Base-by-base conservation (phyloP, 2,113 vertebrate species). In the Aleadryas rufinucha region DNA sequence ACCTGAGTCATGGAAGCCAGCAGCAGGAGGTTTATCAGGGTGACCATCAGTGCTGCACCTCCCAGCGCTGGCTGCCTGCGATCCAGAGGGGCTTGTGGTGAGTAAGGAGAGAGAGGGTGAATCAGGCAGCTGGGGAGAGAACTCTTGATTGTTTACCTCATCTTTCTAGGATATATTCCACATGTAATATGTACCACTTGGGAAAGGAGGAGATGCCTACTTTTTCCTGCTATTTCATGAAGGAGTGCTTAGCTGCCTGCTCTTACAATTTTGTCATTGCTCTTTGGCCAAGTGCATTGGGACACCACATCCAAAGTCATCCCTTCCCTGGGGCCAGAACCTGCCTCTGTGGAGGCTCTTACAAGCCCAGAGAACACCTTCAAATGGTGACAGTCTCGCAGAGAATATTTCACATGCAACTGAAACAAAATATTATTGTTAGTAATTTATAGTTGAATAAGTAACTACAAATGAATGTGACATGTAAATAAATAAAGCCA, bases 241-340 rank as follows among this genome's bases (percentile, higher is more conserved):
- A 78, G 23, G 33, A 42, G 4, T 22, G 7, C 33, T 77, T 65
- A 68, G 21, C 76, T 95, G 18, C 56, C 63, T 60, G 26, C 21
- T 82, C 18, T 59, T 61, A 16, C 2, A 31, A 17, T 9, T 15
- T 69, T 22, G 20, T 50, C 10, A 3, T n/a, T 50, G 2, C 7
- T 59, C 13, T 42, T 27, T 39, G 59, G 4, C 9, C 9, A 31
- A 54, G 37, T 39, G 27, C 17, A 5, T 10, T 47, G 69, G 30
- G 23, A 54, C 27, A 54, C 19, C 45, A 14, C 18, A 70, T 47
- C 64, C 45, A 54, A 42, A 61, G 47, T 28, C 3, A 15, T 49
- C 42, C 9, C 24, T 30, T 50, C 35, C 37, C 31, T 0, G 0
- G 13, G 53, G 57, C 28, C 71, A 56, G n/a, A 41, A 23, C 23